phyloP scores from a whole-genome alignment of 2,888 invertebrate genomes.

The Carpatolechia fugitivella region DNA sequence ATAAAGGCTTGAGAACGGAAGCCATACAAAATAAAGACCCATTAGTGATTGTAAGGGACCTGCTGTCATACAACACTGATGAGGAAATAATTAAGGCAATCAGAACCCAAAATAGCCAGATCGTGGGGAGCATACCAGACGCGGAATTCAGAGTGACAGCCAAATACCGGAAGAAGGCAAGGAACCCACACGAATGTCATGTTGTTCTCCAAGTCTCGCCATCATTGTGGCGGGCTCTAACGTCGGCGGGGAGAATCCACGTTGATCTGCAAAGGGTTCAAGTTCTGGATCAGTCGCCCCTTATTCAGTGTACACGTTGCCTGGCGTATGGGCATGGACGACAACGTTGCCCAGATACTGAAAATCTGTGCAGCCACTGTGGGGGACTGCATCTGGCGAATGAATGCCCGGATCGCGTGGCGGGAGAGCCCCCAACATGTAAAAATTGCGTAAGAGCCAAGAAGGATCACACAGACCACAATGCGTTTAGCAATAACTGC shows the following conservation, averaged over 20 bases:
- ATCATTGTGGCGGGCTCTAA: background rate
- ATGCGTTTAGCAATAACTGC: slow-evolving; percentile 11
- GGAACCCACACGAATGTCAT: slow-evolving; percentile 2
- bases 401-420: slow-evolving; percentile 1
- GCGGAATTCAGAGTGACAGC: background rate
- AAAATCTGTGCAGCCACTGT: slow-evolving; percentile 14
- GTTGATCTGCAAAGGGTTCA: slow-evolving; percentile 11
- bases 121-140: background rate
- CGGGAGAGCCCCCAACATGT: background rate
- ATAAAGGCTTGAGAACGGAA: background rate
- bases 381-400: background rate
- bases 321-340: slow-evolving; percentile 12
- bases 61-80: background rate
- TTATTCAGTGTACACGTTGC: slow-evolving; percentile 14
- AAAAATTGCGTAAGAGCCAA: slow-evolving; percentile 9
- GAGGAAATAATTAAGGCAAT: slow-evolving; percentile 13
- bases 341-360: background rate
- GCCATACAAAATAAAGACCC: slow-evolving; percentile 16
- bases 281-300: slow-evolving; percentile 12
- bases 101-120: slow-evolving; percentile 12
- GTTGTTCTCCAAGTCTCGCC: slow-evolving; percentile 4
- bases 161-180: background rate
- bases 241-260: background rate
- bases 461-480: background rate
- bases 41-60: slow-evolving; percentile 10